Evolutionary conservation across 2,888 invertebrate genomes (phyloP), one percentile per base, ranked within the genome.

Genomic region (Lampropteryx suffumata): DNA sequence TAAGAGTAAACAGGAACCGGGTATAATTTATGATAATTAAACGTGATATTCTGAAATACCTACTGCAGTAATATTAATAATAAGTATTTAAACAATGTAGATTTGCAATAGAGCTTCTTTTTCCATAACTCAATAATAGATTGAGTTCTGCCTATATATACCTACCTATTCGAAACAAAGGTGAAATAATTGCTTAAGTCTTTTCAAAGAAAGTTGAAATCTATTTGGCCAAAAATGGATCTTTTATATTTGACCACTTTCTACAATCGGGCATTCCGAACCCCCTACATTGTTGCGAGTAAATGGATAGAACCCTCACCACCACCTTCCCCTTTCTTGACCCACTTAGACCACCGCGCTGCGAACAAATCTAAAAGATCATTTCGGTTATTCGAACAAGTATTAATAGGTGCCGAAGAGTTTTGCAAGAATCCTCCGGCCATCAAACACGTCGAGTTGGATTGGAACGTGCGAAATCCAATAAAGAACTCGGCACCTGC

Each of bases 401-500:
- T 83, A 84, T 82, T 84, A 85, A 84, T 82, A 81, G 78, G 79
- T 69, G 70, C 65, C 69, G 82, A 84, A n/a, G 4, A 85, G 84
- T 88, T 86, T 71, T 76, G 79, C 79, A 86, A 86, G 86, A 90
- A 89, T 89, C 82, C 82, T 80, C 73, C 77, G 82, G 82, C 84
- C 80, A 87, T 88, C 88, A 85, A 82, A 84, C 84, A 88, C 85
- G 87, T 87, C 86, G 81, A 71, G 69, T 68, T 57, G 87, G 87
- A 87, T 68, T 57, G 87, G 87, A 87, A 84, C 85, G 87, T 81
- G 84, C 80, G 82, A 87, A 88, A 90, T 89, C 85, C 87, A 89
- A 90, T 90, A 90, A 90, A 86, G 87, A 85, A 86, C 74, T 81
- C 75, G 78, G 78, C 88, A 90, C 89, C 89, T 90, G 88, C 76